Conservation (phyloP, 2,797 vertebrate species). For the Phoebastria nigripes region DNA sequence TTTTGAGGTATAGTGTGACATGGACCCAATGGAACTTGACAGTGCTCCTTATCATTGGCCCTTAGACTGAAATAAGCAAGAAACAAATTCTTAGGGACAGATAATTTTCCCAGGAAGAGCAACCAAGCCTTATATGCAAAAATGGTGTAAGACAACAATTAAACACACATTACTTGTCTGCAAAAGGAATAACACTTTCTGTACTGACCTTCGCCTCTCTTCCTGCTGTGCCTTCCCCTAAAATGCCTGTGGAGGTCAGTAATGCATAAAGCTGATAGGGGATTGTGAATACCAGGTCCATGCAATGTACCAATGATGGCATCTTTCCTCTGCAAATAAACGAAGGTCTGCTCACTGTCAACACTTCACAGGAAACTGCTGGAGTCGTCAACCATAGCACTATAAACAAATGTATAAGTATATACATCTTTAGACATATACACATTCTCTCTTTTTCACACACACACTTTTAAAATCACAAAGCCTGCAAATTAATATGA, state of each 20-base stretch:
- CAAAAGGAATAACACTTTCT: neutral
- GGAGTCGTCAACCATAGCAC: neutral
- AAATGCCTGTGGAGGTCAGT: slow-evolving; percentile 66
- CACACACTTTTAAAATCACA: neutral
- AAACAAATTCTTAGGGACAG: neutral
- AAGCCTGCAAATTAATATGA: neutral
- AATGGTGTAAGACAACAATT: neutral
- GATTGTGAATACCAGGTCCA: neutral
- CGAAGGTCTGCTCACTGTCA: neutral
- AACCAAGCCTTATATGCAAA: neutral
- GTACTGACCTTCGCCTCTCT: neutral
- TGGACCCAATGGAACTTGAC: neutral
- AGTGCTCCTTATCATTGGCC: neutral
- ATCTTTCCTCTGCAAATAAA: neutral
- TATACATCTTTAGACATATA: neutral
- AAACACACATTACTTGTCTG: neutral
- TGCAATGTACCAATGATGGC: neutral
- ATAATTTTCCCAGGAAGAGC: neutral
- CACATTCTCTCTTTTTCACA: neutral
- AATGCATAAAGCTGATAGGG: slow-evolving; percentile 55
- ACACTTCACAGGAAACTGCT: neutral
- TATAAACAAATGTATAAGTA: neutral
- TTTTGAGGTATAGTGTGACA: neutral
- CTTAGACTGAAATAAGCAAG: neutral
- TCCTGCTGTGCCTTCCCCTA: slow-evolving; percentile 54